Conservation (phyloP, 1,140 invertebrate species). For the Centruroides vittatus region DNA sequence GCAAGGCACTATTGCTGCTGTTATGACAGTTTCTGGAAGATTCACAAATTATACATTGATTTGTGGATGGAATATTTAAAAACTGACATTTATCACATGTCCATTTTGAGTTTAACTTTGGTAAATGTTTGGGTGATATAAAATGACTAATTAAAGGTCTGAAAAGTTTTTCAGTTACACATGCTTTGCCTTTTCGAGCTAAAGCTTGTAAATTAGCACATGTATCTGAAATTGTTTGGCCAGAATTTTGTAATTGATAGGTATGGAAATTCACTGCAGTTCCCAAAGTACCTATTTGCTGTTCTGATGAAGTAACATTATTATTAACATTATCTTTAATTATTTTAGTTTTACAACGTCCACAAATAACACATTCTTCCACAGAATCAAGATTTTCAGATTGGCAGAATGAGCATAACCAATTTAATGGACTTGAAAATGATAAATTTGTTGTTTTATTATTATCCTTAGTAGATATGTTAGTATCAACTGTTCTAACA, state of each 20-base stretch:
- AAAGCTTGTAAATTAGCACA: background rate
- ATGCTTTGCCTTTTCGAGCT: no score
- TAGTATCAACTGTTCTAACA: no score
- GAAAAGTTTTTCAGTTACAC: background rate
- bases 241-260: background rate
- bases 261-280: background rate
- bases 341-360: background rate
- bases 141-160: constrained; percentile 2
- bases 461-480: no score
- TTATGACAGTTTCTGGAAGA: constrained; percentile 9
- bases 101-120: constrained; percentile 22
- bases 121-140: constrained; percentile 14
- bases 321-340: background rate
- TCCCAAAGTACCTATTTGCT: background rate
- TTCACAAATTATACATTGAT: constrained; percentile 21
- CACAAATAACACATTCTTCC: background rate
- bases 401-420: background rate
- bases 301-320: background rate
- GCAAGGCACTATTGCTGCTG: no score
- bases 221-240: background rate
- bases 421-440: background rate
- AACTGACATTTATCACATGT: constrained; percentile 23
- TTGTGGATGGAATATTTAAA: constrained; percentile 21
- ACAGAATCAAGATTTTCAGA: background rate
- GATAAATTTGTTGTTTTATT: no score